Evolutionary conservation across 2,797 vertebrate genomes (phyloP).

Genomic region (Enteromius paludinosus): DNA sequence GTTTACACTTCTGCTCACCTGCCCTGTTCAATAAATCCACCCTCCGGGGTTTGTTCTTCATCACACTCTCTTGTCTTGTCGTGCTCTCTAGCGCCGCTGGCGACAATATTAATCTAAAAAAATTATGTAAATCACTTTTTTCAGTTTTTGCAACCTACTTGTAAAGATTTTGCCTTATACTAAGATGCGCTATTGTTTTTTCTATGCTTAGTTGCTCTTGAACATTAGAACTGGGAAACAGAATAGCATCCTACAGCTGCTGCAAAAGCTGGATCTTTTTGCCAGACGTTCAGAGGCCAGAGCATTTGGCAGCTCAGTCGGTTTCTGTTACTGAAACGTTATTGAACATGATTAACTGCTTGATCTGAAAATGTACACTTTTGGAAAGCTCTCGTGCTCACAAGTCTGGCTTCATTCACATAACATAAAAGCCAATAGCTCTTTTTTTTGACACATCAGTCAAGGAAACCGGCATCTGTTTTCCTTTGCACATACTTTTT

Average conservation of each 20-base stretch:
- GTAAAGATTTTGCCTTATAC: background rate
- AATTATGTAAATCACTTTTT: background rate
- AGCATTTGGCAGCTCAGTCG: constrained; percentile 46
- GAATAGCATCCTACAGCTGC: constrained; percentile 40
- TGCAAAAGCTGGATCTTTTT: constrained; percentile 38
- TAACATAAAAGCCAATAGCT: background rate
- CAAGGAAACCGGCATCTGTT: background rate
- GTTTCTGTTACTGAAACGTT: constrained; percentile 50
- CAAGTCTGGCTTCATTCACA: constrained; percentile 23
- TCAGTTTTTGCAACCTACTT: background rate
- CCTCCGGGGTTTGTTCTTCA: no score
- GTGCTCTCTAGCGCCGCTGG: no score
- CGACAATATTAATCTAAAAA: no score
- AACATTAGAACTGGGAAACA: constrained; percentile 10
- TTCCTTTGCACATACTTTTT: background rate
- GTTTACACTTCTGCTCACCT: no score
- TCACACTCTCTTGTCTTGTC: no score
- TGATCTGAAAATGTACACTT: constrained; percentile 52
- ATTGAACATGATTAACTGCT: constrained; percentile 48
- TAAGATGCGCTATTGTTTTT: background rate
- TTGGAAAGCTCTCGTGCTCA: constrained; percentile 35
- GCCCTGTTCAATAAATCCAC: no score
- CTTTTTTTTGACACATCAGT: background rate
- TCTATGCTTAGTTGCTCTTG: background rate
- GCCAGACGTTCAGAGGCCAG: constrained; percentile 48